Percentiles rank a stretch among this genome's conserved stretches.
Evolutionary conservation across 2,888 invertebrate species (phyloP).

Genomic region (Ligdia adustata): DNA sequence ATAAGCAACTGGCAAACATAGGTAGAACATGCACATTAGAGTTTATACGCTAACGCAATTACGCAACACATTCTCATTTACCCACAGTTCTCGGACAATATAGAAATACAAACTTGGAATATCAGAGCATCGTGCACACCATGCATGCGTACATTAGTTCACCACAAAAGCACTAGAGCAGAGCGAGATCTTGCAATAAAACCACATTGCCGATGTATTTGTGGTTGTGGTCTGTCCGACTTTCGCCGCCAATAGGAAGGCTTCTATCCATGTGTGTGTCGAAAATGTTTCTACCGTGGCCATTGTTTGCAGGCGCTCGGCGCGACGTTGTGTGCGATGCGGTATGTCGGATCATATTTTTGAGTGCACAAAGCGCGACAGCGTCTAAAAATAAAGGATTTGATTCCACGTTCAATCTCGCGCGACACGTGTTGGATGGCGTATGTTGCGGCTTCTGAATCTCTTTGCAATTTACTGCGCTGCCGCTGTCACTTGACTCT

Average conservation of each 20-base stretch:
- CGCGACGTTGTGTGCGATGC: slow-evolving; percentile 42
- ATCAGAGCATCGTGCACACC: slow-evolving; percentile 24
- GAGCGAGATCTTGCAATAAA: slow-evolving; percentile 62
- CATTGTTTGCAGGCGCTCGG: slow-evolving; percentile 50
- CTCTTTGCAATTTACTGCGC: slow-evolving; percentile 19
- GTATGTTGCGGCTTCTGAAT: slow-evolving; percentile 17
- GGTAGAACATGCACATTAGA: slow-evolving; percentile 27
- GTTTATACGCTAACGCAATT: slow-evolving; percentile 11
- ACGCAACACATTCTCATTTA: slow-evolving; percentile 8
- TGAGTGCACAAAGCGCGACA: slow-evolving; percentile 39
- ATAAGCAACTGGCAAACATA: neutral
- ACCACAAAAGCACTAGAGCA: slow-evolving; percentile 65
- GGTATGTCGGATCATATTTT: slow-evolving; percentile 49
- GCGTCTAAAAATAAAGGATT: slow-evolving; percentile 46
- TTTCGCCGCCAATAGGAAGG: slow-evolving; percentile 53
- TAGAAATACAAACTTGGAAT: slow-evolving; percentile 24
- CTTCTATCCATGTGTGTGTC: slow-evolving; percentile 44
- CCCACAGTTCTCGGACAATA: slow-evolving; percentile 8
- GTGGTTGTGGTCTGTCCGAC: slow-evolving; percentile 52
- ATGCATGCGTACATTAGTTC: slow-evolving; percentile 52
- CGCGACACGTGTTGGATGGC: slow-evolving; percentile 35
- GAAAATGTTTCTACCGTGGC: slow-evolving; percentile 41
- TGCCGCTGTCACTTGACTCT: too few relatives aligned
- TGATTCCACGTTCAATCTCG: slow-evolving; percentile 41
- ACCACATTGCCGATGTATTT: slow-evolving; percentile 56